Conservation (phyloP, 2,113 vertebrate species). For the Nothobranchius furzeri region DNA sequence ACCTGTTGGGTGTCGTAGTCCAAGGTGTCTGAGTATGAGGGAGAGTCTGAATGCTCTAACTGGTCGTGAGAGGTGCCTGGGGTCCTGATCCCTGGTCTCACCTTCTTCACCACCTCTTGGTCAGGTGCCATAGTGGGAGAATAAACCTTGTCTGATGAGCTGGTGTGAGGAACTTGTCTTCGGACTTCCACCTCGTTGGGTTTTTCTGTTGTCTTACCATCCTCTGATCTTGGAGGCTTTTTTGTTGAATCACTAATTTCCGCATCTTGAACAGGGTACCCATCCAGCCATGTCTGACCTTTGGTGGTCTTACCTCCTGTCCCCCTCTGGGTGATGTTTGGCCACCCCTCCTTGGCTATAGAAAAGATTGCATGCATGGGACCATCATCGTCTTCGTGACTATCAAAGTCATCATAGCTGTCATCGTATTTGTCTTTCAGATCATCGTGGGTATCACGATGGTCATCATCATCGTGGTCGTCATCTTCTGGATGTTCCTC, state of each 20-base stretch:
- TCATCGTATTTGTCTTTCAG: conserved; percentile 23
- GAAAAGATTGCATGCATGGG: conserved; percentile 49
- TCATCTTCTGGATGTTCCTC: conserved; percentile 31
- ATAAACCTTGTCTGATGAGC: conserved; percentile 35
- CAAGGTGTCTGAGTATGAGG: conserved; percentile 42
- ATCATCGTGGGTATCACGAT: conserved; percentile 17
- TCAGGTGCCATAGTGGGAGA: conserved; percentile 45
- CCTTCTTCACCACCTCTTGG: conserved; percentile 13
- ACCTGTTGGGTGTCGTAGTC: conserved; percentile 55
- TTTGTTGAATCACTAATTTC: conserved; percentile 74
- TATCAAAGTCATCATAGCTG: conserved; percentile 30
- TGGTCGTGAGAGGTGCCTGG: conserved; percentile 8
- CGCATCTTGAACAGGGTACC: conserved; percentile 83
- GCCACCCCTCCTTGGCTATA: conserved; percentile 45
- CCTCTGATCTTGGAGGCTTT: conserved; percentile 27
- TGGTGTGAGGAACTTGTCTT: conserved; percentile 43
- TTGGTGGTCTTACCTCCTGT: conserved; percentile 70
- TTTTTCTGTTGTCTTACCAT: conserved; percentile 58
- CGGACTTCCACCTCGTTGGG: conserved; percentile 73
- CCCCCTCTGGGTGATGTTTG: conserved; percentile 71
- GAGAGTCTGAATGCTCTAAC: conserved; percentile 42
- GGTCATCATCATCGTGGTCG: background rate
- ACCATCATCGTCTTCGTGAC: conserved; percentile 37
- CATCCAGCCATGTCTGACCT: conserved; percentile 89
- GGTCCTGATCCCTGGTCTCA: conserved; percentile 50